These are phyloP conservation scores for Euclidia mi DNA, from an alignment of 2,888 invertebrate genomes.

Conservation along the genomic window DNA sequence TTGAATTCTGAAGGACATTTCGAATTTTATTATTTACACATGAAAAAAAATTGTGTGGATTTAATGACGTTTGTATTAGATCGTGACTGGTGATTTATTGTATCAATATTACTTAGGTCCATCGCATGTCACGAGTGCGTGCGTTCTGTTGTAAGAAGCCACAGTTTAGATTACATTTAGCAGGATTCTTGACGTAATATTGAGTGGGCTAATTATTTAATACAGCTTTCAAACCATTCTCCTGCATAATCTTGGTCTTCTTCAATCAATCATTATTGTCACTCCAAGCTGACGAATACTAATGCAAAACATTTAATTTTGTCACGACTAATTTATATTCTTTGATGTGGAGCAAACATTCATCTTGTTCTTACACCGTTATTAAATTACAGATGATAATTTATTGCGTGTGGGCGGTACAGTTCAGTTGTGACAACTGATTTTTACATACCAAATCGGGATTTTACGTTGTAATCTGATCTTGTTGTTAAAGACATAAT, in stretches of 20 bases:
- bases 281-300: slow-evolving; percentile 30
- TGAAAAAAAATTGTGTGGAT: slow-evolving; percentile 49
- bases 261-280: slow-evolving; percentile 37
- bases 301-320: slow-evolving; percentile 40
- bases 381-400: slow-evolving; percentile 41
- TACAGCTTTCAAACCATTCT: slow-evolving; percentile 5
- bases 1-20: slow-evolving; percentile 48
- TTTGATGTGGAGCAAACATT: slow-evolving; percentile 34
- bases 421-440: slow-evolving; percentile 49
- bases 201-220: slow-evolving; percentile 15
- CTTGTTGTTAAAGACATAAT: slow-evolving; percentile 46
- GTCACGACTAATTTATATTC: slow-evolving; percentile 37
- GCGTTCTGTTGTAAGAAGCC: slow-evolving; percentile 21
- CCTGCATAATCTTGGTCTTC: background rate
- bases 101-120: slow-evolving; percentile 15
- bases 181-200: slow-evolving; percentile 20
- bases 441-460: slow-evolving; percentile 42
- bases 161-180: slow-evolving; percentile 41
- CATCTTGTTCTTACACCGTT: slow-evolving; percentile 30
- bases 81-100: slow-evolving; percentile 57
- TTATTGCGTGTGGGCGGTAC: slow-evolving; percentile 30
- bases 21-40: slow-evolving; percentile 49
- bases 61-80: slow-evolving; percentile 49
- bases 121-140: slow-evolving; percentile 32
- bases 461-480: slow-evolving; percentile 43